Evolutionary conservation across 1,140 invertebrate species (phyloP), one percentile per base, ranked within the genome.

Genomic region (Bombus consobrinus): DNA sequence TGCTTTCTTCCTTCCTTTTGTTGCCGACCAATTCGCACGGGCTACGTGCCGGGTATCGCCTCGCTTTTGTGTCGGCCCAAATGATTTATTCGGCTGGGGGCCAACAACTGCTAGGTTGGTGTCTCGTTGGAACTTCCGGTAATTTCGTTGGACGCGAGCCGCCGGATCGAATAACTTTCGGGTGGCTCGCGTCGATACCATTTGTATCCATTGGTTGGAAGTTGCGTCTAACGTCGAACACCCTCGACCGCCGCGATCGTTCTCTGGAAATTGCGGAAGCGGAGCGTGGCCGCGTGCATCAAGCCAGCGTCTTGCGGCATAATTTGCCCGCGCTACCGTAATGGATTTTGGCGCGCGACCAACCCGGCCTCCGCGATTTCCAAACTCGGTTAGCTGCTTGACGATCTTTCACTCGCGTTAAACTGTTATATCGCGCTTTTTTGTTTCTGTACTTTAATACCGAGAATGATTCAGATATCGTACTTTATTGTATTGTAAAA

Each of bases 121-220:
- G 71, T 73, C 86, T 88, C 81, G 80, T 74, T 68, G 81, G 74
- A 93, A 92, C 78, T 92, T 88, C 32, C 66, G 32, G 91, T 92
- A 93, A 93, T 93, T 91, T 90, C 81, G 89, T 93, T 92, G 89
- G 89, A 91, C 88, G 73, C 81, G 43, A n/a, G 85, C 88, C 79
- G 76, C 76, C 53, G 79, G 76, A 90, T 90, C 89, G 86, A 90
- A 88, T 88, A 88, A 90, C 83, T 90, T 85, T 90, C 57, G 76
- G 53, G 13, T 18, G 71, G 53, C 64, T 59, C 71, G 79, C 79
- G 69, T 57, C 71, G 86, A 85, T 90, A 88, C 83, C 72, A 90
- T 90, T 90, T 88, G 71, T 90, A 88, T 86, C 82, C 64, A 83
- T 86, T 78, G 64, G 43, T 62, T 41, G 62, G 32, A 89, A 89